These are phyloP conservation scores for Tanytarsus gracilentus DNA, from an alignment of 2,888 invertebrate species.

Conservation along the genomic window DNA sequence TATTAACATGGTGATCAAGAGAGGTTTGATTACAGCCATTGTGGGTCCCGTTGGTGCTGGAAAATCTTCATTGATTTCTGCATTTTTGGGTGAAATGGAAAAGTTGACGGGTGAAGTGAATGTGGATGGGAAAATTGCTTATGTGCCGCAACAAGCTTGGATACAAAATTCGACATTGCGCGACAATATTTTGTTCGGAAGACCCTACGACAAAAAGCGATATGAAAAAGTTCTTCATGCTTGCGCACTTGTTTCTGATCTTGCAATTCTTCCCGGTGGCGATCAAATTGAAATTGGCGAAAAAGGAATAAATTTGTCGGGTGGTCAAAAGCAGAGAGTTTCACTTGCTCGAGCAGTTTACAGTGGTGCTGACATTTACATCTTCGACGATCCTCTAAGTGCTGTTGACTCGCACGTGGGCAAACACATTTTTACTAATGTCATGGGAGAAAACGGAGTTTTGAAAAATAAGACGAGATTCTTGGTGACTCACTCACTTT, in stretches of 20 bases:
- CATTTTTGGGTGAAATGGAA: constrained; percentile 45
- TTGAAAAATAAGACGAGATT: constrained; percentile 46
- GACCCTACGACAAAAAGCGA: constrained; percentile 35
- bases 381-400: constrained; percentile 51
- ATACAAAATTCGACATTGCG: constrained; percentile 46
- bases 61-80: constrained; percentile 45
- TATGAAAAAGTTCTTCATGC: constrained; percentile 39
- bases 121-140: constrained; percentile 44
- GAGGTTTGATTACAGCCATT: constrained; percentile 40
- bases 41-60: constrained; percentile 46
- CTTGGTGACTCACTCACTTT: constrained; percentile 51
- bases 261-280: constrained; percentile 46
- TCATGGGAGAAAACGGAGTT: constrained; percentile 47
- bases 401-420: constrained; percentile 59
- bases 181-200: constrained; percentile 47
- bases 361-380: constrained; percentile 44
- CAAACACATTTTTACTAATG: constrained; percentile 51
- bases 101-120: constrained; percentile 36
- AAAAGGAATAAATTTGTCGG: constrained; percentile 45
- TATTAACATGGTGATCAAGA: constrained; percentile 37
- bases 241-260: constrained; percentile 45
- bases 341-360: constrained; percentile 46
- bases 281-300: constrained; percentile 51
- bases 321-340: constrained; percentile 45
- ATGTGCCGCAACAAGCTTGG: constrained; percentile 50